Evolutionary conservation across 2,888 invertebrate genomes (phyloP), one percentile per base, ranked within the genome.

Genomic region (Eurois occulta): DNA sequence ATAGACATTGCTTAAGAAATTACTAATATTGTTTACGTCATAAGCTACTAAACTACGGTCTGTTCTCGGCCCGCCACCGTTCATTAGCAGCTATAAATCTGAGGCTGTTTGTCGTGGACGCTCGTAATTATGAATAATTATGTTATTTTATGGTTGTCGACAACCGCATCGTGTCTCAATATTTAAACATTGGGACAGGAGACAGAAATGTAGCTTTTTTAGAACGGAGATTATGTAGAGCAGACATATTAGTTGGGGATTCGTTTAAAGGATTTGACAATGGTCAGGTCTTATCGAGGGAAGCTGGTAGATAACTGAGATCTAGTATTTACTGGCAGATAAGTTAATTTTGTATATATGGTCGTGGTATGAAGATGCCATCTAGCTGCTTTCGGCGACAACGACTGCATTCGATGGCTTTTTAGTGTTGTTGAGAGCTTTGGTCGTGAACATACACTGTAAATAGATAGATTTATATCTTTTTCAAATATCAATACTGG

Each of bases 91-190:
- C 92, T 92, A 93, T 95, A 94, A 95, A 95, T 94, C 91, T 91
- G 88, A 89, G 90, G 91, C 91, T 93, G 94, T 95, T 94, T 95
- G 94, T 94, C 92, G 91, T 93, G 88, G 91, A 91, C 91, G 92
- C 88, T 92, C 92, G 91, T 94, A 93, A 94, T 95, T 93, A 94
- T 94, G 92, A 94, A 93, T 95, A 95, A 94, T 95, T 94, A 95
- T 92, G 92, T 94, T 92, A 92, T 93, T 93, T 92, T 93, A 93
- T 92, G 93, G 93, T 91, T 88, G 90, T 90, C 91, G 91, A 91
- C 92, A 92, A 92, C 93, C 93, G 87, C 92, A 88, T 87, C 91
- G 90, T 90, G 89, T 92, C 89, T 91, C 90, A 91, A 92, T 93
- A 92, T 90, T 92, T 93, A 92, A 93, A 93, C 87, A 92, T 91